Conservation (phyloP, 2,113 vertebrate genomes). For the Phaetusa simplex region DNA sequence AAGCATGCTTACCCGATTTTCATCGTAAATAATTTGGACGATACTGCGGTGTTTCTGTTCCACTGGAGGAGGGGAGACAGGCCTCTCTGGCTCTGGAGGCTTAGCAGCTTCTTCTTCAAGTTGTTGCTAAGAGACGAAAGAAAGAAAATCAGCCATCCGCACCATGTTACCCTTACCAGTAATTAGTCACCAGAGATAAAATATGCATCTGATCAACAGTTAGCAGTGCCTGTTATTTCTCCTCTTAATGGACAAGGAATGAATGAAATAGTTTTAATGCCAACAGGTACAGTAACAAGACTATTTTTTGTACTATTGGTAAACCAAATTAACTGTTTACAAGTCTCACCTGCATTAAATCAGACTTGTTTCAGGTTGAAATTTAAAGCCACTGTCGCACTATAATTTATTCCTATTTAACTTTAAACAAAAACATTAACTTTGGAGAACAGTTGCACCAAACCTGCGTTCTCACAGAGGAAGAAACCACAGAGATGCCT, state of each 20-base stretch:
- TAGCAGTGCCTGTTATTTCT: neutral
- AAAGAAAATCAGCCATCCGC: conserved; percentile 67
- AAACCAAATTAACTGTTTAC: neutral
- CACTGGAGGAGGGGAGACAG: conserved; percentile 95
- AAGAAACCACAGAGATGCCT: neutral
- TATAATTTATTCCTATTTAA: neutral
- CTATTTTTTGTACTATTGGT: neutral
- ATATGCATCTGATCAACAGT: conserved; percentile 15
- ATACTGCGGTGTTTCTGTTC: conserved; percentile 99
- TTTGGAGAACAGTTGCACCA: neutral
- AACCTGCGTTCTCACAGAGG: neutral
- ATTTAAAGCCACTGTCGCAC: neutral
- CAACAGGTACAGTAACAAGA: neutral
- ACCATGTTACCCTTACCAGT: neutral
- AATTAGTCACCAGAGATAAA: conserved; percentile 63
- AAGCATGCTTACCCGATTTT: conserved; percentile 86
- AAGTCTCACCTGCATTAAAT: neutral
- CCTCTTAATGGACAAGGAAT: neutral
- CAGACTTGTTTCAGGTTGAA: neutral
- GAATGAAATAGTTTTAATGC: conserved; percentile 18
- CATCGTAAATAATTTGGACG: conserved; percentile 98
- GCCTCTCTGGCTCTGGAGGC: conserved; percentile 95
- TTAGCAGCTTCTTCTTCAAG: conserved; percentile 98
- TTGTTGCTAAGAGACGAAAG: conserved; percentile 93
- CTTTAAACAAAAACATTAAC: neutral